phyloP scores from a whole-genome alignment of 2,888 invertebrate species.

The Eupithecia insigniata region DNA sequence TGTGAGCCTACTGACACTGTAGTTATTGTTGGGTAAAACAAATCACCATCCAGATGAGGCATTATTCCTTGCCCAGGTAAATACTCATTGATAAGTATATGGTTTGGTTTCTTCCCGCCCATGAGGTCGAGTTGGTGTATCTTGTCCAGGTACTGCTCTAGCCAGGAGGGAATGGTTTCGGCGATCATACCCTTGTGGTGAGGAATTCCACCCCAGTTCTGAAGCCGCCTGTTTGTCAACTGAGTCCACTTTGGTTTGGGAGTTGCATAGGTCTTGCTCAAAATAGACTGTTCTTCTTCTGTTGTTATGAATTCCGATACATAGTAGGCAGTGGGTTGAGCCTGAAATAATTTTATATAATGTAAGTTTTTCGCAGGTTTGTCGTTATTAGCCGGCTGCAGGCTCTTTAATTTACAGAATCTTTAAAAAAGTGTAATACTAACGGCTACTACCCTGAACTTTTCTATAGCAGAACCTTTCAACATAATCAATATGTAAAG shows the following conservation, averaged over 20 bases:
- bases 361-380: neutral
- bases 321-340: conserved; percentile 89
- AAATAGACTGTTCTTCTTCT: conserved; percentile 88
- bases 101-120: conserved; percentile 91
- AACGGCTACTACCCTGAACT: conserved; percentile 49
- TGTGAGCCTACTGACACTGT: conserved; percentile 97
- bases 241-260: conserved; percentile 99
- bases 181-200: conserved; percentile 97
- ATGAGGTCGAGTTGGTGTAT: conserved; percentile 88
- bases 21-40: conserved; percentile 96
- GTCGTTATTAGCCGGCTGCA: too few species aligned
- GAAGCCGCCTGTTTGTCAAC: conserved; percentile 94
- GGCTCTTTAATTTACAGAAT: neutral
- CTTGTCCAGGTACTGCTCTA: conserved; percentile 88
- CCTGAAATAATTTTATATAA: conserved; percentile 58
- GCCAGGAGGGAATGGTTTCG: conserved; percentile 94
- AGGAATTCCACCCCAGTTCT: conserved; percentile 98
- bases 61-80: conserved; percentile 96
- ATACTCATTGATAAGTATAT: conserved; percentile 98
- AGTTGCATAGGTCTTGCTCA: conserved; percentile 89
- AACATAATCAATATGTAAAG: neutral
- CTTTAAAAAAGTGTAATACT: conserved; percentile 33
- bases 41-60: conserved; percentile 97
- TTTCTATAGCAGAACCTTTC: conserved; percentile 38
- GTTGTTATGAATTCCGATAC: conserved; percentile 93